phyloP scores from a whole-genome alignment of 2,888 invertebrate species.

The Brenthis hecate region DNA sequence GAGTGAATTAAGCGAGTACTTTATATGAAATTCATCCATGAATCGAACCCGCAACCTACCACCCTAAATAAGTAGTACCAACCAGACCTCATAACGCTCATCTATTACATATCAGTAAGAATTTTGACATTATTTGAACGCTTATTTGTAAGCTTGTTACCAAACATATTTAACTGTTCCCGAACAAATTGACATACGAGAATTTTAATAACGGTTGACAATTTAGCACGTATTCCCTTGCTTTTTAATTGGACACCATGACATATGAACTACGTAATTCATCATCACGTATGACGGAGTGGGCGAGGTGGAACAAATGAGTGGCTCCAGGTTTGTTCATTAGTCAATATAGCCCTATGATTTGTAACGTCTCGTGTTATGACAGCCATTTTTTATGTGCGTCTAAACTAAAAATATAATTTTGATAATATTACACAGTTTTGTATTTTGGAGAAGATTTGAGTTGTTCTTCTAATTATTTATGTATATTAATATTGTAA shows the following conservation, averaged over 20 bases:
- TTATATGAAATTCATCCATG: too few species aligned
- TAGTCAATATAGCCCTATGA: slow-evolving; percentile 35
- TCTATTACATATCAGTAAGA: too few species aligned
- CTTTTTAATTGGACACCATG: slow-evolving; percentile 72
- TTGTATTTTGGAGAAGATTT: too few species aligned
- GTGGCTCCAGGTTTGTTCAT: slow-evolving; percentile 44
- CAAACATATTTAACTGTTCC: slow-evolving; percentile 21
- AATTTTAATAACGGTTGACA: slow-evolving; percentile 46
- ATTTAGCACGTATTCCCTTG: slow-evolving; percentile 59
- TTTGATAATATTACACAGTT: not conserved
- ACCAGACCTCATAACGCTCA: too few species aligned
- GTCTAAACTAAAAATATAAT: not conserved
- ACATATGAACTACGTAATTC: slow-evolving; percentile 48
- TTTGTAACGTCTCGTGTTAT: slow-evolving; percentile 42
- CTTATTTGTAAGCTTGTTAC: slow-evolving; percentile 9
- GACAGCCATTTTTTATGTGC: slow-evolving; percentile 28
- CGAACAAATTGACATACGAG: slow-evolving; percentile 45
- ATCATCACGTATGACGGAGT: slow-evolving; percentile 54
- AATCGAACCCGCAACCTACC: too few species aligned
- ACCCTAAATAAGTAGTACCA: too few species aligned
- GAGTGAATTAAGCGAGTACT: too few species aligned
- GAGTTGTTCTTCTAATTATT: too few species aligned
- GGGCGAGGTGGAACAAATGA: slow-evolving; percentile 62
- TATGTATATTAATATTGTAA: too few species aligned
- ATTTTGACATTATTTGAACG: too few species aligned